Evolutionary conservation across 2,113 vertebrate genomes (phyloP), one percentile per base, ranked within the genome.

Genomic region (Rana temporaria): DNA sequence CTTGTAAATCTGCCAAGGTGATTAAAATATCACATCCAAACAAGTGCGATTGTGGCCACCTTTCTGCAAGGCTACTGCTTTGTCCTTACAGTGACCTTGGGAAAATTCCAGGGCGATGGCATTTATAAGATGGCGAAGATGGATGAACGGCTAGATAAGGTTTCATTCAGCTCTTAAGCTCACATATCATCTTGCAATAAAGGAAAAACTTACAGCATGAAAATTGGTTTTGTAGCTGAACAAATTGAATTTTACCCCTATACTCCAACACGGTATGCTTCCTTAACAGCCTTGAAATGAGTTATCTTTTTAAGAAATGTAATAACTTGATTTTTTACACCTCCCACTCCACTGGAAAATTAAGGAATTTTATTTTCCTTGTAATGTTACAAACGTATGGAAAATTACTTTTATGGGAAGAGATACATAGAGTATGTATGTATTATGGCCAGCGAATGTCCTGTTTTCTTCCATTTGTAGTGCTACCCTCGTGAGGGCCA

Each of bases 151-250:
- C 64, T 71, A 82, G 80, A 82, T 75, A 83, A 76, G 64, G 81
- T 76, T 83, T 75, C 64, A 83, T 83, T 83, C 71, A 76, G 72
- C 81, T 60, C 53, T 68, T 71, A 67, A 76, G 81, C 81, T 76
- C 81, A 83, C 81, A 83, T 83, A 76, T 83, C 81, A 83, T 83
- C 64, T 75, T 62, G 81, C 81, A 76, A 83, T 83, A 83, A 82
- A 82, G 81, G 63, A 74, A 83, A 83, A 83, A 83, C 81, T 67
- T 83, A 76, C 81, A 83, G 81, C 81, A 76, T 83, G 81, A 76
- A 83, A 83, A 83, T 83, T 83, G 81, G 81, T 83, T 83, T 83
- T 83, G 81, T 83, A 83, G 81, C 81, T 83, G 81, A 83, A 83
- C 81, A 83, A 83, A 83, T 83, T 83, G 81, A 83, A 83, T 83